Evolutionary conservation across 1,140 invertebrate species (phyloP).

Genomic region (Trialeurodes vaporariorum): DNA sequence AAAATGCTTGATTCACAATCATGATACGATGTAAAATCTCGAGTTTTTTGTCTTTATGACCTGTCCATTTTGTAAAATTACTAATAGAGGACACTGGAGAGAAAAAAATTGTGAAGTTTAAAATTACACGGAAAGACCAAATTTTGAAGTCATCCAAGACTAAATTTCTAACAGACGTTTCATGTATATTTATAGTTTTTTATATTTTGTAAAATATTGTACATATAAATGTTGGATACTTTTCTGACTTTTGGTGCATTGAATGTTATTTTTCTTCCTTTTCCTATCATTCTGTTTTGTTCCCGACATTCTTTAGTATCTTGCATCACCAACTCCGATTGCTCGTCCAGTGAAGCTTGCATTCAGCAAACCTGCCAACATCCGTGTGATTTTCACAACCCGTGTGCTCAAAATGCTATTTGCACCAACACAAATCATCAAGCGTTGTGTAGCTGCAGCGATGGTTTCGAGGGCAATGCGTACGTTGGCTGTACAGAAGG

Average conservation of each 20-base stretch:
- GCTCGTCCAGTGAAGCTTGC: slow-evolving; percentile 65
- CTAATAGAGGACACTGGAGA: no score
- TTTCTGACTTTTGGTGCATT: slow-evolving; percentile 1
- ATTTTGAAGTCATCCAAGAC: no score
- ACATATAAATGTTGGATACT: background rate
- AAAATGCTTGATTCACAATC: no score
- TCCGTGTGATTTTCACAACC: slow-evolving; percentile 68
- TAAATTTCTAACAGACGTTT: no score
- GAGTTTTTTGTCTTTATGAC: no score
- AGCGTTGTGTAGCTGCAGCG: slow-evolving; percentile 68
- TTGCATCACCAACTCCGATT: slow-evolving; percentile 70
- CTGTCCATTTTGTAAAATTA: no score
- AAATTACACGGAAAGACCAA: no score
- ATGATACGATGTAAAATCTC: no score
- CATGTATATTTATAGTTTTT: background rate
- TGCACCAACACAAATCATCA: slow-evolving; percentile 81
- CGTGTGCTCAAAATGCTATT: slow-evolving; percentile 68
- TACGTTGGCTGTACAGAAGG: slow-evolving; percentile 62
- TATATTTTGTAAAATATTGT: slow-evolving; percentile 5
- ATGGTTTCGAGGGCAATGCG: slow-evolving; percentile 77
- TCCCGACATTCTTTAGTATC: slow-evolving; percentile 44
- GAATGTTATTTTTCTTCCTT: slow-evolving; percentile 13
- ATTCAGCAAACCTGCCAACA: slow-evolving; percentile 64
- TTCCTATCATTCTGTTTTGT: slow-evolving; percentile 36
- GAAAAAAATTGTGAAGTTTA: no score